Evolutionary conservation across 2,113 vertebrate genomes (phyloP).

Genomic region (Cochlearius cochlearius): DNA sequence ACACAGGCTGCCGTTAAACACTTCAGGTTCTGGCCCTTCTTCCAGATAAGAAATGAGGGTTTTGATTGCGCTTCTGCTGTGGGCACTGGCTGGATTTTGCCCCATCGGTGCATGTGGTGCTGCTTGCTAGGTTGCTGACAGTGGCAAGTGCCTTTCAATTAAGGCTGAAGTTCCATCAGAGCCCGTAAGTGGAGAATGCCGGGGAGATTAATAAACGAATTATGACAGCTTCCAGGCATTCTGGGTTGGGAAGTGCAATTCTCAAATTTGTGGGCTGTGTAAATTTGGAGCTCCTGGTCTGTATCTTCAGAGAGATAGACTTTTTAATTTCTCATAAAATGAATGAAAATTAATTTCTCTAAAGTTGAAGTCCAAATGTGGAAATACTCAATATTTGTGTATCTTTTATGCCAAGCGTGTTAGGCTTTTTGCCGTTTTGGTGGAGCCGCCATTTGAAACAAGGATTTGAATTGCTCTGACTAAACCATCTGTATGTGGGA

Average conservation of each 20-base stretch:
- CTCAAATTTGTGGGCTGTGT: accelerated
- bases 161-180: background rate
- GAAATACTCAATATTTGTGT: background rate
- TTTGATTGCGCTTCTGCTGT: background rate
- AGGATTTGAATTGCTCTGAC: background rate
- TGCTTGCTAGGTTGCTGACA: background rate
- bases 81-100: background rate
- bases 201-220: background rate
- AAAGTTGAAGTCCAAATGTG: background rate
- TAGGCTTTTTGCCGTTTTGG: background rate
- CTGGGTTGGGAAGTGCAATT: background rate
- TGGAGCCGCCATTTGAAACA: background rate
- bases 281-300: background rate
- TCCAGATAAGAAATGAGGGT: background rate
- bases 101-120: background rate
- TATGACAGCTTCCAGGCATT: background rate
- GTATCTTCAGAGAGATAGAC: background rate
- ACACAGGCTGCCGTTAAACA: background rate
- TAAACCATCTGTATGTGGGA: background rate
- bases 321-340: background rate
- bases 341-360: background rate
- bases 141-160: slow-evolving; percentile 5
- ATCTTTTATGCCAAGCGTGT: background rate
- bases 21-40: background rate
- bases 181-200: background rate